These are phyloP conservation scores for Physella acuta DNA, from an alignment of 1,140 invertebrate genomes.

Conservation along the genomic window DNA sequence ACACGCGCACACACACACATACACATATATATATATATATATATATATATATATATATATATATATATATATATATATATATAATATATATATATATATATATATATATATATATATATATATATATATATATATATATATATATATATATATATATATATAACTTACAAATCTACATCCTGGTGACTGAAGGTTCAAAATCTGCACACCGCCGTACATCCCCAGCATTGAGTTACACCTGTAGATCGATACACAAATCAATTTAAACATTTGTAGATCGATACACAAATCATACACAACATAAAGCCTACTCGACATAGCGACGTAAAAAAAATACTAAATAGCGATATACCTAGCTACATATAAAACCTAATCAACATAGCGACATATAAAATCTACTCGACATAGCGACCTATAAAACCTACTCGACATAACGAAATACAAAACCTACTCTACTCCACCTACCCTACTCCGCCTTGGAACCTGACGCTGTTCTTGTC, in stretches of 20 bases:
- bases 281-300: too few relatives aligned
- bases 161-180: constrained; percentile 54
- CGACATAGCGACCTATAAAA: background rate
- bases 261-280: too few relatives aligned
- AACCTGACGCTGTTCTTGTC: constrained; percentile 47
- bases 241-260: constrained; percentile 22
- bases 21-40: too few relatives aligned
- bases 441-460: background rate
- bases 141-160: background rate
- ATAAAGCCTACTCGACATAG: too few relatives aligned
- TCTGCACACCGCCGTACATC: constrained; percentile 53
- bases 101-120: background rate
- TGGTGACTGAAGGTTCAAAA: constrained; percentile 46
- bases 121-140: background rate
- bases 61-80: too few relatives aligned
- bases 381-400: background rate
- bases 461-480: constrained; percentile 50
- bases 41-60: too few relatives aligned
- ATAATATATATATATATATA: background rate
- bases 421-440: background rate
- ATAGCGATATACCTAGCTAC: background rate
- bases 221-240: constrained; percentile 56
- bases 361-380: background rate
- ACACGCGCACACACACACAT: too few relatives aligned
- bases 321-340: background rate